Conservation (phyloP, 2,113 vertebrate species). For the Onychostruthus taczanowskii region DNA sequence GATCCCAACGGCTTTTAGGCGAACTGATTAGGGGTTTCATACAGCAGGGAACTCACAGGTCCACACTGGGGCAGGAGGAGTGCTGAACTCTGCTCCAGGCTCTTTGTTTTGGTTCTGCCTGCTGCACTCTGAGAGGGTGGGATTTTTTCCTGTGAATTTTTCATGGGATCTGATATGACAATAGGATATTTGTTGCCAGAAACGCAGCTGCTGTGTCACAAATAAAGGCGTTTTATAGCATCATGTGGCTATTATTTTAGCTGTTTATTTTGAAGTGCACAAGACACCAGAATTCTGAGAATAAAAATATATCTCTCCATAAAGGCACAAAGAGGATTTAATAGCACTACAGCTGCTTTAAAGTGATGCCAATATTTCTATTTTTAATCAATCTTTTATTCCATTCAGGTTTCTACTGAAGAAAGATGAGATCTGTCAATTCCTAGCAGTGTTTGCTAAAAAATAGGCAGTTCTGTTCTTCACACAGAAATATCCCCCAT, state of each 20-base stretch:
- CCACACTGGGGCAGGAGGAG: neutral
- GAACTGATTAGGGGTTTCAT: neutral
- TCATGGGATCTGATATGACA: neutral
- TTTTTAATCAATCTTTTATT: neutral
- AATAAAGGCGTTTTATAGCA: neutral
- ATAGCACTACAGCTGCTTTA: neutral
- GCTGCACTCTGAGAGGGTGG: neutral
- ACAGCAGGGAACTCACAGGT: neutral
- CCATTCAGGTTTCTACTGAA: neutral
- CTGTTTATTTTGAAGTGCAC: neutral
- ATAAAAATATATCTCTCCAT: neutral
- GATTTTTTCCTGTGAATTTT: neutral
- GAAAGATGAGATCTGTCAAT: neutral
- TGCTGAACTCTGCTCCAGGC: neutral
- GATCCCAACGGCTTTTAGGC: neutral
- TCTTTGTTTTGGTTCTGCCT: neutral
- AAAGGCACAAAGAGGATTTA: neutral
- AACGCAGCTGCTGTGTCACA: neutral
- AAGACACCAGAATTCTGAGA: neutral
- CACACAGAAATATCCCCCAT: neutral
- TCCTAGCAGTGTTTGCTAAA: neutral
- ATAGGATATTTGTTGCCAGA: slow-evolving; percentile 9
- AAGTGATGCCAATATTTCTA: neutral
- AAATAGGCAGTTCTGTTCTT: neutral
- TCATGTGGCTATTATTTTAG: neutral